Base-by-base conservation (phyloP, 2,113 vertebrate genomes). In the Syngnathus typhle region DNA sequence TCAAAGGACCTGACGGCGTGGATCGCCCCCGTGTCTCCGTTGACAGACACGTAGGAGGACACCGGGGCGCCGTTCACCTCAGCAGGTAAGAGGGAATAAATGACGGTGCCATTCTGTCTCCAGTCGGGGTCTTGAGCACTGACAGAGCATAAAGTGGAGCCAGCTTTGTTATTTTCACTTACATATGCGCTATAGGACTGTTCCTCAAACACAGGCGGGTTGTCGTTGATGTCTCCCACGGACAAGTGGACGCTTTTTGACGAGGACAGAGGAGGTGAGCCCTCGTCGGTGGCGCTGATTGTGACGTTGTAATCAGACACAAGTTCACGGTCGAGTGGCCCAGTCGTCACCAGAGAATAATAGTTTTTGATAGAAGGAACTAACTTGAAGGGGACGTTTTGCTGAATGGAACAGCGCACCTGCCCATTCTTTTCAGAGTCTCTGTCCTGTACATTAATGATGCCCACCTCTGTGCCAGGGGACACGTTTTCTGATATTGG, bases 41-140 rank as follows among this genome's bases (percentile, higher is more conserved):
- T 91, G 51, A 93, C 88, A 37, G 91, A 92, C 1, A 93, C 15
- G 55, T 83, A 90, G 9, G 90, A 91, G 32, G 90, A 90, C 0
- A 92, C 75, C 4, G 79, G 71, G 15, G 64, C 67, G 12, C 85
- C 82, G 19, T 82, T 82, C 19, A 88, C 60, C 1, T 84, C 86
- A 56, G 70, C 81, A 13, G 88, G 56, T 15, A 80, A 68, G 55
- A 93, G 67, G 43, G 90, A 91, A 77, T 92, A 93, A 52, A 84
- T 65, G 23, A 92, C 72, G 51, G 68, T 84, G 3, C 88, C 88
- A 19, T 93, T 62, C 67, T 84, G 82, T 70, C 82, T 84, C 79
- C 80, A 84, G 78, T 86, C 84, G 49, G 80, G 82, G 51, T 86
- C 84, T 81, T 65, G 70, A 21, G 84, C 84, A 68, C 36, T 67